These are phyloP conservation scores for Lagodon rhomboides DNA, from an alignment of 2,797 vertebrate genomes.

Conservation along the genomic window DNA sequence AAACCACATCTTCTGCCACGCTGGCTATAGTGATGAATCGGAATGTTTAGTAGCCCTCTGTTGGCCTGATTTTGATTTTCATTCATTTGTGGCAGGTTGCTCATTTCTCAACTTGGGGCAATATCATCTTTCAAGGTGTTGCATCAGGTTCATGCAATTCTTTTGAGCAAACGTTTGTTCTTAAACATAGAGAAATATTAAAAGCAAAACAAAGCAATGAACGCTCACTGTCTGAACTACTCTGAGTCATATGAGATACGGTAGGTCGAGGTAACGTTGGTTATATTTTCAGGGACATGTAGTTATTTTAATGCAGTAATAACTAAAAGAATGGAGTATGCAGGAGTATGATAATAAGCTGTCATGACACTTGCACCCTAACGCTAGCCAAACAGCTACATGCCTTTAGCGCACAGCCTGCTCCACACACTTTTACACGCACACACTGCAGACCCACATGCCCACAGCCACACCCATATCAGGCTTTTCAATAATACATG, in stretches of 20 bases:
- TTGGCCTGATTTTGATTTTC: slow-evolving; percentile 63
- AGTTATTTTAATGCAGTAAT: slow-evolving; percentile 33
- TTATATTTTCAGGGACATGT: slow-evolving; percentile 16
- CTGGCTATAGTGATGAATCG: slow-evolving; percentile 52
- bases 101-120: slow-evolving; percentile 66
- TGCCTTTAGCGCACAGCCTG: slow-evolving; percentile 4
- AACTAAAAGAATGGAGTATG: slow-evolving; percentile 4
- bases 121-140: slow-evolving; percentile 81
- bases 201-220: slow-evolving; percentile 67
- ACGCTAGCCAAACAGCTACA: neutral
- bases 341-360: neutral
- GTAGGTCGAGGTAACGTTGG: slow-evolving; percentile 4
- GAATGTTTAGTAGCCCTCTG: slow-evolving; percentile 48
- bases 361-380: slow-evolving; percentile 5
- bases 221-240: slow-evolving; percentile 40
- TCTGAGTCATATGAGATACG: slow-evolving; percentile 47
- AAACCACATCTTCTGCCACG: slow-evolving; percentile 31
- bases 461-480: slow-evolving; percentile 25
- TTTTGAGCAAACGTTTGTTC: slow-evolving; percentile 70
- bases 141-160: slow-evolving; percentile 77
- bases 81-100: slow-evolving; percentile 73
- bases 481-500: slow-evolving; percentile 55
- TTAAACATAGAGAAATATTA: slow-evolving; percentile 81
- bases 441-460: slow-evolving; percentile 12
- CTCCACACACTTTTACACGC: neutral